Percentiles rank a stretch among this genome's conserved stretches.
phyloP scores from a whole-genome alignment of 2,113 vertebrate genomes.

The Monopterus albus region DNA sequence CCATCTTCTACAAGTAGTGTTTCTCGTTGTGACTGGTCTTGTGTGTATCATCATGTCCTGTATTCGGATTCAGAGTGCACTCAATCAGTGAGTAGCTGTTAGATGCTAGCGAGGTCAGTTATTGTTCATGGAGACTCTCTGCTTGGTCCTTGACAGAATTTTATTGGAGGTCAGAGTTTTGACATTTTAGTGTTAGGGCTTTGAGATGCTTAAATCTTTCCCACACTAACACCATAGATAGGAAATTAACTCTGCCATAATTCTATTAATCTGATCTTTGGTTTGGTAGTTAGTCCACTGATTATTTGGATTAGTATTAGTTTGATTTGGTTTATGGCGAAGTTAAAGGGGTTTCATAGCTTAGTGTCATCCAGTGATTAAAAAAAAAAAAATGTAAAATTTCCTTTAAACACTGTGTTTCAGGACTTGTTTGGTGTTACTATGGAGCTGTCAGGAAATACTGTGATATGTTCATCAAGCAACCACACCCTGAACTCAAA shows the following conservation, averaged over 20 bases:
- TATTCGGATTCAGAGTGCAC: conserved; percentile 75
- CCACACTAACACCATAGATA: too few relatives aligned
- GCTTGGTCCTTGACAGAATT: background rate
- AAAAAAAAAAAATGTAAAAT: background rate
- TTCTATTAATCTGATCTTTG: background rate
- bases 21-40: too few relatives aligned
- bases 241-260: too few relatives aligned
- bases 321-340: background rate
- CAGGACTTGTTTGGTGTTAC: conserved; percentile 34
- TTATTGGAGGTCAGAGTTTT: background rate
- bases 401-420: background rate
- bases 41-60: conserved; percentile 43
- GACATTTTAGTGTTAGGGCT: too few relatives aligned
- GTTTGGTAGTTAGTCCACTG: background rate
- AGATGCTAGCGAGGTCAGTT: conserved; percentile 3
- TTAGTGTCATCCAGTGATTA: background rate
- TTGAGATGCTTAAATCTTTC: too few relatives aligned
- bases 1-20: background rate
- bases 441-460: conserved; percentile 77
- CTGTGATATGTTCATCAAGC: conserved; percentile 39
- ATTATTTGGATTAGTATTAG: background rate
- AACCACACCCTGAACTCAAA: conserved; percentile 74
- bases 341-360: background rate
- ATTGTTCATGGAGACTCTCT: background rate
- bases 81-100: conserved; percentile 31